A percentile compares a stretch with the other conserved stretches of the same genome.
Conservation (phyloP, 2,888 invertebrate genomes). For the Chrysodeixis includens region DNA sequence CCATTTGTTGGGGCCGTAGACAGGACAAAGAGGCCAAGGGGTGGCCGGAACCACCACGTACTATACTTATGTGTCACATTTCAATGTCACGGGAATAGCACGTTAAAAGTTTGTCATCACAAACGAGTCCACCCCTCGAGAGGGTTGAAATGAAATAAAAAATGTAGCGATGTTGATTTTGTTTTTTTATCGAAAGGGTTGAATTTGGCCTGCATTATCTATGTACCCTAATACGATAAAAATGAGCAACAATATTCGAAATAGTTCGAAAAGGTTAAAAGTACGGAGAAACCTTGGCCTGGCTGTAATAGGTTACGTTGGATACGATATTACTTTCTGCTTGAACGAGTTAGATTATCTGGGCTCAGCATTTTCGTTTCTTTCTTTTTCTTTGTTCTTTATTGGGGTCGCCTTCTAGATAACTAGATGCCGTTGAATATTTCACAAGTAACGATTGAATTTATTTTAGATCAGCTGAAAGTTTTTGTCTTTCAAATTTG, state of each 20-base stretch:
- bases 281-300: slow-evolving; percentile 11
- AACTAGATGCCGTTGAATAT: slow-evolving; percentile 7
- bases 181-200: slow-evolving; percentile 41
- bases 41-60: slow-evolving; percentile 53
- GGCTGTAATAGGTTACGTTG: slow-evolving; percentile 5
- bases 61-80: slow-evolving; percentile 57
- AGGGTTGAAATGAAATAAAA: slow-evolving; percentile 58
- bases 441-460: slow-evolving; percentile 3
- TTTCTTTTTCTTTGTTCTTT: slow-evolving; percentile 5
- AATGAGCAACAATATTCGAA: slow-evolving; percentile 29
- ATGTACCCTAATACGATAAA: slow-evolving; percentile 6
- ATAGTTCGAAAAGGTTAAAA: slow-evolving; percentile 20
- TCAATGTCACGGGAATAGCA: slow-evolving; percentile 53
- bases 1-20: slow-evolving; percentile 32
- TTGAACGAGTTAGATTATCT: slow-evolving; percentile 6
- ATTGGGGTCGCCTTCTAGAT: slow-evolving; percentile 3
- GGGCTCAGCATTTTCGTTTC: slow-evolving; percentile 1
- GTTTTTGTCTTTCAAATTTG: not conserved
- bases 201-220: slow-evolving; percentile 29
- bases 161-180: slow-evolving; percentile 50
- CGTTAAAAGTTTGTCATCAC: slow-evolving; percentile 58
- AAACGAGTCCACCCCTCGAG: slow-evolving; percentile 50
- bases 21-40: slow-evolving; percentile 44
- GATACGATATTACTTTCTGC: slow-evolving; percentile 8
- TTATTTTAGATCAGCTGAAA: not conserved